Conservation (phyloP, 2,113 vertebrate genomes). For the Callipepla californica region DNA sequence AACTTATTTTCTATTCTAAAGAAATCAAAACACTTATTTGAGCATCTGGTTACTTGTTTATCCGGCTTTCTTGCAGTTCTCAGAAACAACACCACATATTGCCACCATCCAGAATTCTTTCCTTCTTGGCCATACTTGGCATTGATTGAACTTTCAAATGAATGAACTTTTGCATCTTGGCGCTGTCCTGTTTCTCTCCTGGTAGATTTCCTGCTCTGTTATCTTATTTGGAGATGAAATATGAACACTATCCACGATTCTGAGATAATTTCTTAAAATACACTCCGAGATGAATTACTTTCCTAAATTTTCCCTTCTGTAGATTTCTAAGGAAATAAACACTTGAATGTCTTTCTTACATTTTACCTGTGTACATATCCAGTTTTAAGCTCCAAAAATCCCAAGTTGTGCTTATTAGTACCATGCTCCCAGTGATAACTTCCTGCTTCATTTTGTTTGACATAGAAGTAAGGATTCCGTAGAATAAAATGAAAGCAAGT, state of each 20-base stretch:
- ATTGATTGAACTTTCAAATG: neutral
- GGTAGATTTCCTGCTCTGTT: neutral
- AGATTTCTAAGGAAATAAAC: neutral
- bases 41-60: neutral
- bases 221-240: neutral
- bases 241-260: constrained; percentile 11
- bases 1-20: neutral
- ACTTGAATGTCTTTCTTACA: fast-evolving
- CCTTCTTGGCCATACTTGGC: neutral
- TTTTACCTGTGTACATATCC: neutral
- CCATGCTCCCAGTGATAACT: fast-evolving
- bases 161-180: neutral
- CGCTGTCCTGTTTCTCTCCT: neutral
- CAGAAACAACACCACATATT: neutral
- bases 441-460: too few relatives aligned
- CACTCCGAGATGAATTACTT: neutral
- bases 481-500: too few relatives aligned
- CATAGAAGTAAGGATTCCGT: too few relatives aligned
- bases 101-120: neutral
- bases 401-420: neutral
- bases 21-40: neutral
- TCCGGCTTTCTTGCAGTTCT: neutral
- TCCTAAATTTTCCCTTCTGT: neutral
- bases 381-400: neutral
- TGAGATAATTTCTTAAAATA: neutral